These are phyloP conservation scores for Mimachlamys varia DNA, from an alignment of 2,888 invertebrate genomes.

Conservation along the genomic window DNA sequence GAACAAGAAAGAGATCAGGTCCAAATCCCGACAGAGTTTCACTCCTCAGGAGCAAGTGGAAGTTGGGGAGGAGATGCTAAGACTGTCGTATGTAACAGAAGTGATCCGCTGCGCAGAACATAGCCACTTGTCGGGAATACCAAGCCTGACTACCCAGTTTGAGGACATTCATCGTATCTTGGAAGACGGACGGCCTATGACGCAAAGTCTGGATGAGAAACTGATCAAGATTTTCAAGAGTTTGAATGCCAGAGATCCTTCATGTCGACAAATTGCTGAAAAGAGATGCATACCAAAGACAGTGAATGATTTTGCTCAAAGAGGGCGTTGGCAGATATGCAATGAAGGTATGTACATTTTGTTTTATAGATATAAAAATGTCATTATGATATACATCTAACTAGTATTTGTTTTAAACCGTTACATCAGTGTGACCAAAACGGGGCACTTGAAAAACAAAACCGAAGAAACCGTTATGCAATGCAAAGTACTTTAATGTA, in stretches of 20 bases:
- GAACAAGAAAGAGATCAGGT: background rate
- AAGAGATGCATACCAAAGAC: background rate
- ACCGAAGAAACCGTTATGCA: too few relatives aligned
- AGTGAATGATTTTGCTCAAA: slow-evolving; percentile 16
- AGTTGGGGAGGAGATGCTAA: background rate
- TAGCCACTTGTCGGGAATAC: background rate
- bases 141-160: background rate
- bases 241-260: background rate
- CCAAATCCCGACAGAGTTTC: background rate
- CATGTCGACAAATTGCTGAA: background rate
- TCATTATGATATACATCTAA: too few relatives aligned
- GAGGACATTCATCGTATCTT: background rate
- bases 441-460: too few relatives aligned
- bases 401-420: too few relatives aligned
- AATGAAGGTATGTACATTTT: background rate
- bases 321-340: background rate
- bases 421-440: background rate
- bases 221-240: background rate
- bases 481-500: too few relatives aligned
- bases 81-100: background rate
- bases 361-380: too few relatives aligned
- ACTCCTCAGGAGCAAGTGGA: background rate
- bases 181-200: background rate
- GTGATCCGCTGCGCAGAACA: slow-evolving; percentile 29
- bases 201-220: background rate